Conservation (phyloP, 1,140 invertebrate species). For the Potamilus streckersoni region DNA sequence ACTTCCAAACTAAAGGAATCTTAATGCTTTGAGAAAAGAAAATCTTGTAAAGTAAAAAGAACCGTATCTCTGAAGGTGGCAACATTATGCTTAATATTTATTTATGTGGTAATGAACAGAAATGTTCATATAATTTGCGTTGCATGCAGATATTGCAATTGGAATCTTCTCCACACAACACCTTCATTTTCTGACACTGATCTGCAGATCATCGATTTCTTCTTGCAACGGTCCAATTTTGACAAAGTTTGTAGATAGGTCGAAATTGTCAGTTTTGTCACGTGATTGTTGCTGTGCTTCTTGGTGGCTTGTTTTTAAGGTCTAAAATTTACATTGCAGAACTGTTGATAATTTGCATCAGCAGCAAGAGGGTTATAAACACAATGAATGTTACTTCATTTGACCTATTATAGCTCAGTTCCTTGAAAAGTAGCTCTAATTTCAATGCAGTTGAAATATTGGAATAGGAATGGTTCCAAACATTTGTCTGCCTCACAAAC, state of each 20-base stretch:
- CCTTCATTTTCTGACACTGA: constrained; percentile 26
- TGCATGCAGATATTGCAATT: constrained; percentile 26
- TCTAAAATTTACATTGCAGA: constrained; percentile 34
- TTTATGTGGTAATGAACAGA: constrained; percentile 14
- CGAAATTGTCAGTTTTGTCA: constrained; percentile 9
- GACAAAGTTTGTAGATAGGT: constrained; percentile 14
- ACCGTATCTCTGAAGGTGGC: constrained; percentile 16
- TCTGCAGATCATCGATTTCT: constrained; percentile 33
- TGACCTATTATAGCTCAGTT: constrained; percentile 14
- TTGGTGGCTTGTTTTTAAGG: constrained; percentile 6
- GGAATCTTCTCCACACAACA: constrained; percentile 11
- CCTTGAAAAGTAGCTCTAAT: constrained; percentile 12
- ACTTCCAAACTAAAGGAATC: neutral
- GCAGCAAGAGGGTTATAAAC: constrained; percentile 28
- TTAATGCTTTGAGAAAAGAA: constrained; percentile 1
- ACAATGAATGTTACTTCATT: constrained; percentile 14
- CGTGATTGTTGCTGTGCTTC: neutral
- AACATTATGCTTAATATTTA: constrained; percentile 23
- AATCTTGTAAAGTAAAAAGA: constrained; percentile 16
- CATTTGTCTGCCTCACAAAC: neutral
- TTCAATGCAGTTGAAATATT: constrained; percentile 25
- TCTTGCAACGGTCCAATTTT: constrained; percentile 12
- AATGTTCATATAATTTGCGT: constrained; percentile 25
- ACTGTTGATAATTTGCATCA: constrained; percentile 32
- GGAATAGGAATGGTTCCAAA: constrained; percentile 15